Evolutionary conservation across 2,113 vertebrate species (phyloP).

Genomic region (Grammomys dolichurus): DNA sequence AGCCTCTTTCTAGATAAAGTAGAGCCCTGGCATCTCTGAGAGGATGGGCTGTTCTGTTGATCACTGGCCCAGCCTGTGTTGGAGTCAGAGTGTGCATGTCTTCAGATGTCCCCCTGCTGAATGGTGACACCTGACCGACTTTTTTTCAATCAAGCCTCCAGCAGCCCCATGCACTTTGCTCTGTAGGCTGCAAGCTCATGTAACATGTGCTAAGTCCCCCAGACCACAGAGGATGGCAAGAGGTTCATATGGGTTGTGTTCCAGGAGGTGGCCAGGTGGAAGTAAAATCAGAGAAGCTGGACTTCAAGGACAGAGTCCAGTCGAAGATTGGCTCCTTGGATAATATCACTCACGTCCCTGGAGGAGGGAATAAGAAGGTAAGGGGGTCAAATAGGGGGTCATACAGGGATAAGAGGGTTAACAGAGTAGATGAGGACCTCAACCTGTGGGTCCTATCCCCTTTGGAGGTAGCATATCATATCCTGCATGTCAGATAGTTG

Average conservation of each 20-base stretch:
- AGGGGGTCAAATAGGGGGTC: neutral
- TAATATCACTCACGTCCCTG: constrained; percentile 96
- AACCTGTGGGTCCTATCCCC: neutral
- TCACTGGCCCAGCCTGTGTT: neutral
- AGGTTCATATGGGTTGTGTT: neutral
- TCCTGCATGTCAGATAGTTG: neutral
- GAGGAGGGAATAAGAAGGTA: constrained; percentile 96
- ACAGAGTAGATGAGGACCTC: rapidly evolving
- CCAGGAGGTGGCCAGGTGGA: constrained; percentile 97
- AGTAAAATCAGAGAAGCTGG: constrained; percentile 97
- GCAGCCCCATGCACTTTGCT: neutral
- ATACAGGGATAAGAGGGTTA: rapidly evolving
- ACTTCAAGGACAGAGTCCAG: constrained; percentile 95
- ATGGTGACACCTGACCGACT: neutral
- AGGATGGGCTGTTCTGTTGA: rapidly evolving
- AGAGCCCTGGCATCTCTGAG: neutral
- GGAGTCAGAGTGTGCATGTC: neutral
- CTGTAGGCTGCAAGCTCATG: neutral
- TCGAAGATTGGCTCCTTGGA: constrained; percentile 97
- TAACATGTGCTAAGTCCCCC: neutral
- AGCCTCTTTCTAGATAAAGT: neutral
- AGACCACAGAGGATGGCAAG: neutral
- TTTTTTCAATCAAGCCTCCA: neutral
- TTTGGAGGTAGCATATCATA: neutral
- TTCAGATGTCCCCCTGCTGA: neutral